phyloP scores from a whole-genome alignment of 2,888 invertebrate species.

The Dryomyza anilis region DNA sequence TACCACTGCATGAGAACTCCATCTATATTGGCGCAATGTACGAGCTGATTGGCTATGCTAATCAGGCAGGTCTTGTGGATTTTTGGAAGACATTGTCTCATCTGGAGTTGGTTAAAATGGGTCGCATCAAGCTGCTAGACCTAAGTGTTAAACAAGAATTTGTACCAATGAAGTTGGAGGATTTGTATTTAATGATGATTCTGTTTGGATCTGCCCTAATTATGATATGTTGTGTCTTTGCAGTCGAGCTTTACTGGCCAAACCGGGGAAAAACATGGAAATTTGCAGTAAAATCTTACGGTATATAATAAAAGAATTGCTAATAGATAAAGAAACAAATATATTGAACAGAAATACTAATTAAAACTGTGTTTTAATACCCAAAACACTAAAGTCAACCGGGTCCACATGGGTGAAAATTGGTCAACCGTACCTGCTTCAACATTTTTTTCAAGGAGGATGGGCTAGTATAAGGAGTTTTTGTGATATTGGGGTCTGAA shows the following conservation, averaged over 20 bases:
- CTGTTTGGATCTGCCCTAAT: slow-evolving; percentile 5
- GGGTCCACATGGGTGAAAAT: too few relatives aligned
- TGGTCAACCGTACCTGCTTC: too few relatives aligned
- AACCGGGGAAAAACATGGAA: neutral
- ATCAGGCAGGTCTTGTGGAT: slow-evolving; percentile 29
- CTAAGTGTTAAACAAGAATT: slow-evolving; percentile 3
- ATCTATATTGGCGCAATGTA: slow-evolving; percentile 32
- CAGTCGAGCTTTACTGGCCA: slow-evolving; percentile 20
- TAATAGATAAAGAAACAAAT: too few relatives aligned
- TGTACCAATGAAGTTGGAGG: slow-evolving; percentile 33
- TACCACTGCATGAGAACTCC: slow-evolving; percentile 34
- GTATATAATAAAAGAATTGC: too few relatives aligned
- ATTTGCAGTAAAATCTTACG: neutral
- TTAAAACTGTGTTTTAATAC: too few relatives aligned
- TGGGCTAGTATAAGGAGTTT: too few relatives aligned
- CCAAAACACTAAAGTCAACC: too few relatives aligned
- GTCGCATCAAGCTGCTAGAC: slow-evolving; percentile 23
- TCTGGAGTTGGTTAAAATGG: slow-evolving; percentile 30
- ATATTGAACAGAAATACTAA: too few relatives aligned
- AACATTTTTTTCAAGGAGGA: too few relatives aligned
- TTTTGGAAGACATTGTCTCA: slow-evolving; percentile 34
- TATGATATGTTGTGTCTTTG: slow-evolving; percentile 22
- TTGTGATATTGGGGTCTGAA: too few relatives aligned
- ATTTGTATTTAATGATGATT: slow-evolving; percentile 28
- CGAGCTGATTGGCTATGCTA: slow-evolving; percentile 27